These are phyloP conservation scores for Lithophane socia DNA, from an alignment of 2,888 invertebrate genomes.

Conservation along the genomic window DNA sequence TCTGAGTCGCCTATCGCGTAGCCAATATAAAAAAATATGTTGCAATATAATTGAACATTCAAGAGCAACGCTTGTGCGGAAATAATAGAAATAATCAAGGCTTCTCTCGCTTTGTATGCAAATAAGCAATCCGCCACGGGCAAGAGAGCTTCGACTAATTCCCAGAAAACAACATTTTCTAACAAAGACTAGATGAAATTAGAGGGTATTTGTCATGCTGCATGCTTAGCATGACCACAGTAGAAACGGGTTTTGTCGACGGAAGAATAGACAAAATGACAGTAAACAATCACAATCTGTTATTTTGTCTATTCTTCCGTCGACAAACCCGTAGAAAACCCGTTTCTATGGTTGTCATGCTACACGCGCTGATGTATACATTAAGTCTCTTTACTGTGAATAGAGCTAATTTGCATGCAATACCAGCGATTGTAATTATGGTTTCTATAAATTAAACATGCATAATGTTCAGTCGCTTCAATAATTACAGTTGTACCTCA, in stretches of 20 bases:
- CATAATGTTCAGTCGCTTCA: neutral
- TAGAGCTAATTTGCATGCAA: neutral
- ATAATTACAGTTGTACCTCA: too few species aligned
- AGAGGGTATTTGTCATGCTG: conserved; percentile 22
- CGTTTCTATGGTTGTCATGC: too few species aligned
- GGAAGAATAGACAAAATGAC: too few species aligned
- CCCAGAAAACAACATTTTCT: conserved; percentile 80
- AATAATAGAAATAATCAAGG: conserved; percentile 84
- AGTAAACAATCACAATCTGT: too few species aligned
- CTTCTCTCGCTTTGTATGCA: conserved; percentile 81
- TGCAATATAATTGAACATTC: conserved; percentile 65
- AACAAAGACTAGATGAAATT: conserved; percentile 71
- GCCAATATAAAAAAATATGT: conserved; percentile 65
- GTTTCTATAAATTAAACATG: neutral
- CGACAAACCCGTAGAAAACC: too few species aligned
- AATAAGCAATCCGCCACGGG: conserved; percentile 80
- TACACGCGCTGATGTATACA: neutral
- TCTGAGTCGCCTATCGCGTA: conserved; percentile 41
- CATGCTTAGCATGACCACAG: too few species aligned
- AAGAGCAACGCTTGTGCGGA: conserved; percentile 63
- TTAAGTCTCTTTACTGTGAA: neutral
- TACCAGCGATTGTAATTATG: neutral
- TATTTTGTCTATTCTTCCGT: too few species aligned
- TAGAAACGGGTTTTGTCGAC: too few species aligned
- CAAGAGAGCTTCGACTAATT: conserved; percentile 79